Percentiles rank a stretch among this genome's conserved stretches.
Conservation (phyloP, 2,113 vertebrate species). For the Anthoscopus minutus region DNA sequence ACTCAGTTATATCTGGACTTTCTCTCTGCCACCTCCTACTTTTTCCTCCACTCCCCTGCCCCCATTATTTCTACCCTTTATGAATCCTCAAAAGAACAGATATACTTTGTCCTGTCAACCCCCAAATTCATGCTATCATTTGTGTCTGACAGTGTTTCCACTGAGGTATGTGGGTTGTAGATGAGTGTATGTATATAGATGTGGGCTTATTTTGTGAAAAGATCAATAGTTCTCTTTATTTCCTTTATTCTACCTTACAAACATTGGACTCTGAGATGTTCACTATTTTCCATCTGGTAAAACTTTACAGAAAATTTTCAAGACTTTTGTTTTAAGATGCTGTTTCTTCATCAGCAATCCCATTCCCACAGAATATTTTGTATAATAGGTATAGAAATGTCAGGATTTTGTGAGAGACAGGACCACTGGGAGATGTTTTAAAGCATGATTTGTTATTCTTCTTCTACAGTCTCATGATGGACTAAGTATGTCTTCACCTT, state of each 20-base stretch:
- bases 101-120: neutral
- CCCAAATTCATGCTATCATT: neutral
- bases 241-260: neutral
- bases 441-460: no score
- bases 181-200: neutral
- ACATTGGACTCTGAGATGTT: neutral
- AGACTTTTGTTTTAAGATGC: neutral
- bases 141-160: neutral
- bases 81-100: neutral
- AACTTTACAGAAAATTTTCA: neutral
- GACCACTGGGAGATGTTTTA: no score
- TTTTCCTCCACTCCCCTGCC: rapidly evolving
- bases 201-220: neutral
- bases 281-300: neutral
- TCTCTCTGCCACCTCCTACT: neutral
- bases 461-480: no score
- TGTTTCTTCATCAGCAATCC: neutral
- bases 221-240: neutral
- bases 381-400: neutral
- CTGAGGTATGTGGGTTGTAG: neutral
- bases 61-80: neutral
- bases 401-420: no score
- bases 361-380: neutral
- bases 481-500: no score
- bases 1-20: neutral